These are phyloP conservation scores for Rhadinocentrus ornatus DNA, from an alignment of 2,797 vertebrate genomes.

Conservation along the genomic window DNA sequence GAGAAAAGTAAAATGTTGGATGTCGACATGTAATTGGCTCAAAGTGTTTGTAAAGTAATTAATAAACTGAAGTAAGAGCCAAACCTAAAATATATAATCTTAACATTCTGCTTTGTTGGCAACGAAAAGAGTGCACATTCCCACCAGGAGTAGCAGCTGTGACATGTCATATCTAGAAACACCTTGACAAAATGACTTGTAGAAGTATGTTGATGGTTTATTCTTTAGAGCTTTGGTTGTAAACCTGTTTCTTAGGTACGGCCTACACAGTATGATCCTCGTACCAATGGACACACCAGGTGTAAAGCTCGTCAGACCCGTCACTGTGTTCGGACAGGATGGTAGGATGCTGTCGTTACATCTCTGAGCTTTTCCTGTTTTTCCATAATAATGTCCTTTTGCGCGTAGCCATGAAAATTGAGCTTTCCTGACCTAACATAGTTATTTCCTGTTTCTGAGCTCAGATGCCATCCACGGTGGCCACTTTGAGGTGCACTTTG, in stretches of 20 bases:
- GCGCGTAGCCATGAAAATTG: background rate
- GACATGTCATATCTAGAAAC: background rate
- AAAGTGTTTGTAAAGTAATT: background rate
- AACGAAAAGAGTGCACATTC: background rate
- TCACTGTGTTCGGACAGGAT: conserved; percentile 91
- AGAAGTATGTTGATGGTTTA: background rate
- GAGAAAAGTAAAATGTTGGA: background rate
- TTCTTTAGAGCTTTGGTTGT: background rate
- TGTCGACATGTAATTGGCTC: conserved; percentile 2
- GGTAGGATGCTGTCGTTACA: conserved; percentile 72
- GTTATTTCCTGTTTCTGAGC: background rate
- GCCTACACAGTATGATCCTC: conserved; percentile 92
- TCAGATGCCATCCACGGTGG: conserved; percentile 93
- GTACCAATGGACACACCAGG: conserved; percentile 89
- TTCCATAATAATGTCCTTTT: background rate
- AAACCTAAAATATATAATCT: conserved; percentile 36
- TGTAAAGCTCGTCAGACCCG: conserved; percentile 85
- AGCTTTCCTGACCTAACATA: background rate
- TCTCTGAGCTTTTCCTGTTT: background rate
- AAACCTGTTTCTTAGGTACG: conserved; percentile 80
- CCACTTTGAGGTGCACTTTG: conserved; percentile 94
- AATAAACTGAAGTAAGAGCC: background rate
- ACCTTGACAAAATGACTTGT: background rate
- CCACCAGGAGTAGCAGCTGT: background rate
- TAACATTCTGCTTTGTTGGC: background rate